Base-by-base conservation (phyloP, 2,888 invertebrate species). In the Dendrolimus houi region DNA sequence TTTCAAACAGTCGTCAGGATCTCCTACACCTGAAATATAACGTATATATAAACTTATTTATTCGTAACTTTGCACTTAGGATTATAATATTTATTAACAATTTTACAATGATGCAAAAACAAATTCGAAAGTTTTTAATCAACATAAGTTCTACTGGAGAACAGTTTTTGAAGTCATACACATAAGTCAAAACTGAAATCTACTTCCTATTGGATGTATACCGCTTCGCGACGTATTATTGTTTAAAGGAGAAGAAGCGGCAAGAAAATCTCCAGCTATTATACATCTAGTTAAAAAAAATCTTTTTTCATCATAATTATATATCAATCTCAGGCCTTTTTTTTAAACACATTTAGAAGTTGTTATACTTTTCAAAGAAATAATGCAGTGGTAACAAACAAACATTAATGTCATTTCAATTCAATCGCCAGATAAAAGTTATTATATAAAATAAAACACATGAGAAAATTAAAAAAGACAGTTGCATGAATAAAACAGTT, bases 1-100 rank as follows among this genome's bases (percentile, higher is more conserved):
- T 8, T 65, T 69, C 0, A 67, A 52, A 3, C 67, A 70, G 6
- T 76, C 74, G 7, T 75, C 72, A 0, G 77, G 74, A 52, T 77
- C 73, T 9, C 69, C 58, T 53, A 74, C 64, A 2, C 66, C 77
- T 76, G 59, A 0, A 61, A 66, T 29, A 59, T 58, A 56, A 53
- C 8, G 52, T 6, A 1, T 42, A 60, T 17, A 8, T n/a, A n/a
- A 41, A 53, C 2, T 9, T 12, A 2, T 52, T 52, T 12, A 9
- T 9, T 7, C 9, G 7, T 29, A 9, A 13, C 41, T 7, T n/a
- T 8, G 8, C 9, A 9, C 12, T n/a, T 7, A 1, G 29, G 9
- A 41, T 53, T 53, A 53, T 17, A 17, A 17, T 17, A 17, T 17
- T 17, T n/a, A 17, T 17, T 17, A 17, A 17, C 17, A 17, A 17